Percentiles rank a stretch among this genome's conserved stretches.
Evolutionary conservation across 2,888 invertebrate genomes (phyloP).

Genomic region (Agelastica alni): DNA sequence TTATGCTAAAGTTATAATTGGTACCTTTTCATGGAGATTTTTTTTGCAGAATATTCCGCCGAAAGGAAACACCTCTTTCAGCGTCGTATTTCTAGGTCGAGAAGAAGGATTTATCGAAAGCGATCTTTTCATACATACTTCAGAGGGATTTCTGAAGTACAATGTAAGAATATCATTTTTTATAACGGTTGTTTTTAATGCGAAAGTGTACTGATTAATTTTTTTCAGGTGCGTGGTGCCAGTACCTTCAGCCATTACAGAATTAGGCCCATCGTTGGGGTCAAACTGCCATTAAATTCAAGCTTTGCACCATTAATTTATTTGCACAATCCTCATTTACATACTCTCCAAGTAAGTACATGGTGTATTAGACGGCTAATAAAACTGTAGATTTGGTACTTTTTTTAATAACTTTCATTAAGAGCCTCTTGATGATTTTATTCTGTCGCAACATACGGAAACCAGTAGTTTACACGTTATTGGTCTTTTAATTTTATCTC

Average conservation of each 20-base stretch:
- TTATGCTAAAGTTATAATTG: no score
- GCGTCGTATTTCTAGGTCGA: conserved; percentile 93
- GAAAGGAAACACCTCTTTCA: conserved; percentile 91
- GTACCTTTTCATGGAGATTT: no score
- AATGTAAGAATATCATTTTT: conserved; percentile 60
- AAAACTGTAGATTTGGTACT: background rate
- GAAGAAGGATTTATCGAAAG: conserved; percentile 87
- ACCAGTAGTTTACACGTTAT: no score
- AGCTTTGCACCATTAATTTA: conserved; percentile 86
- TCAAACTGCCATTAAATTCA: conserved; percentile 89
- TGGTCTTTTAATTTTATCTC: no score
- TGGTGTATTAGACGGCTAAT: no score
- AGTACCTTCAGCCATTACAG: conserved; percentile 91
- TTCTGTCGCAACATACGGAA: no score
- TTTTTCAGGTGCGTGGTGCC: conserved; percentile 74
- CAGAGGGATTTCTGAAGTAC: conserved; percentile 88
- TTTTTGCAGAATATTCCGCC: conserved; percentile 79
- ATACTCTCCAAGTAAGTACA: conserved; percentile 77
- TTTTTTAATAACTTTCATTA: no score
- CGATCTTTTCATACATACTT: conserved; percentile 91
- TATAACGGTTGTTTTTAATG: conserved; percentile 16
- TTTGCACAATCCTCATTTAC: conserved; percentile 92
- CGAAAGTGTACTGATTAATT: conserved; percentile 4
- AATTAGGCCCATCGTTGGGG: conserved; percentile 86
- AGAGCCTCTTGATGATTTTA: no score